phyloP scores from a whole-genome alignment of 1,140 invertebrate species.

The Drosophila albomicans region DNA sequence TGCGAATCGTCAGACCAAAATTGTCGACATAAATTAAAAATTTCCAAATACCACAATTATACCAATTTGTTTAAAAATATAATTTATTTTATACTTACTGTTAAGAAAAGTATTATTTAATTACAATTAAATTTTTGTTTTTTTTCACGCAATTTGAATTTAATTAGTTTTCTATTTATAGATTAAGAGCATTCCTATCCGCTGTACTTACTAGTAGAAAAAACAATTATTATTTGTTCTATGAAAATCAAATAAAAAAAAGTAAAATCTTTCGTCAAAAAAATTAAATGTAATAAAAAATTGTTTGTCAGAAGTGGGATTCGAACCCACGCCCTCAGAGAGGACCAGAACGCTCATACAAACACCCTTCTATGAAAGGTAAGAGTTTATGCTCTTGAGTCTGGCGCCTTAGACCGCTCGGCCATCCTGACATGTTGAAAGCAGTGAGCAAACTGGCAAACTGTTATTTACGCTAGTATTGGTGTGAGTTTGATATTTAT shows the following conservation, averaged over 20 bases:
- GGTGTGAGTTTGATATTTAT: constrained; percentile 35
- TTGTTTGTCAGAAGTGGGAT: constrained; percentile 93
- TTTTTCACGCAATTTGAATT: too few relatives aligned
- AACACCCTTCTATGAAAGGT: constrained; percentile 56
- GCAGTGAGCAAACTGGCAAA: neutral
- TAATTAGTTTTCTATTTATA: too few relatives aligned
- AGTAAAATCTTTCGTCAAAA: too few relatives aligned
- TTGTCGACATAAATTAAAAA: neutral
- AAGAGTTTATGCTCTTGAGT: constrained; percentile 86
- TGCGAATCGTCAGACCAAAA: neutral
- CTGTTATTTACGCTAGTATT: neutral
- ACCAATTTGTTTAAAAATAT: neutral
- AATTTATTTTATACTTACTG: constrained; percentile 7
- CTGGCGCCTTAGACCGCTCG: constrained; percentile 90
- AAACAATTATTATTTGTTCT: too few relatives aligned
- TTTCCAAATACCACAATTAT: too few relatives aligned
- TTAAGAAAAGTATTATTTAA: too few relatives aligned
- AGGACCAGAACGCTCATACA: constrained; percentile 89
- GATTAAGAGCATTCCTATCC: too few relatives aligned
- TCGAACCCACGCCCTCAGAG: constrained; percentile 94
- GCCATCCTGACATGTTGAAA: constrained; percentile 85
- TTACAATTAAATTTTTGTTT: too few relatives aligned
- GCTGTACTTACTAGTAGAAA: too few relatives aligned
- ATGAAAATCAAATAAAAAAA: too few relatives aligned
- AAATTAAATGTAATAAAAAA: constrained; percentile 76